Base-by-base conservation (phyloP, 2,113 vertebrate genomes). In the Peromyscus californicus region DNA sequence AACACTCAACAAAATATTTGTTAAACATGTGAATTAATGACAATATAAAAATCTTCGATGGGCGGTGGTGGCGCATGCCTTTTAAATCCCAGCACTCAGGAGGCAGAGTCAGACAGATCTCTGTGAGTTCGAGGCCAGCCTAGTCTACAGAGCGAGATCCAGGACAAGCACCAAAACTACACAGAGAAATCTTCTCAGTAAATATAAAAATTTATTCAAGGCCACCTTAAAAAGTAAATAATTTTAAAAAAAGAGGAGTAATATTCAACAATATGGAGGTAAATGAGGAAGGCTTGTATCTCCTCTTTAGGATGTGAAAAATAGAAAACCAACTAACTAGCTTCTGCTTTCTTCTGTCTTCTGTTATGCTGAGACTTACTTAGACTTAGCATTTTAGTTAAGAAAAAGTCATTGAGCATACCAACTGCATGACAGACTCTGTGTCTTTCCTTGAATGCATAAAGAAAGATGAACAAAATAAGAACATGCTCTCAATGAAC, bases 241-340 rank as follows among this genome's bases (percentile, higher is more conserved):
- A 67, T 0, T 29, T 65, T 48, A 5, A 10, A 92, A 29, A 74
- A 89, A 22, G 5, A 42, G 22, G 84, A 67, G 83, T 96, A 63
- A 39, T 87, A 65, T 48, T 86, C 2, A 92, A 57, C 8, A 69
- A 17, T 31, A 76, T 80, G 19, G 12, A 95, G n/a, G 5, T 82
- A 57, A 93, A 57, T 63, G 39, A 95, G 74, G 51, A 94, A 84
- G 19, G 42, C 61, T 9, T 6, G 48, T 29, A 42, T 1, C 24
- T 13, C 5, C n/a, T 36, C 39, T 74, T 92, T 29, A 75, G 19
- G 31, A 4, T n/a, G 8, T 42, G n/a, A 51, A 87, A 95, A 29
- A 96, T 69, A 95, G 26, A 45, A 90, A 96, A 95, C 39, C 19
- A 83, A 42, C 17, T 90, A 42, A 5, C 36, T 45, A 82, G 4